Evolutionary conservation across 2,797 vertebrate species (phyloP).

Genomic region (Sebastes itinus): DNA sequence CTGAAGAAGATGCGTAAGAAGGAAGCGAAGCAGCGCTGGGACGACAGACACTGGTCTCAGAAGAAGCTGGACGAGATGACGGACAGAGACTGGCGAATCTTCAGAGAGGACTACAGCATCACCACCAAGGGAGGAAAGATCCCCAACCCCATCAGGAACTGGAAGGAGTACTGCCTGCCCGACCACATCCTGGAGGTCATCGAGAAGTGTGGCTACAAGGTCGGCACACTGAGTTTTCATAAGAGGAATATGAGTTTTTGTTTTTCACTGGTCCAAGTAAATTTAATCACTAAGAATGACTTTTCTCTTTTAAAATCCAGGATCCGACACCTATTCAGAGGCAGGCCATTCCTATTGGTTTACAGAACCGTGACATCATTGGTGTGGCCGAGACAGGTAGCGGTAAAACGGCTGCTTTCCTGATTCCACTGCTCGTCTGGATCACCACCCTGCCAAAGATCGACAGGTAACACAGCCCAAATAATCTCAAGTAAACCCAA

Average conservation of each 20-base stretch:
- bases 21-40: conserved; percentile 98
- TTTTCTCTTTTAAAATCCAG: conserved; percentile 67
- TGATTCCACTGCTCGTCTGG: conserved; percentile 96
- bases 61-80: conserved; percentile 99
- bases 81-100: conserved; percentile 98
- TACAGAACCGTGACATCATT: conserved; percentile 98
- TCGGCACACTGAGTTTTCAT: conserved; percentile 46
- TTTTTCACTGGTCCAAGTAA: background rate
- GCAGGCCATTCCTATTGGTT: conserved; percentile 97
- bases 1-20: conserved; percentile 97
- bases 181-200: conserved; percentile 97
- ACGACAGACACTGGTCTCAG: conserved; percentile 98
- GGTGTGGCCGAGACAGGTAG: conserved; percentile 97
- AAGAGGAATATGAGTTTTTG: background rate
- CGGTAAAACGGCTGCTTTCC: conserved; percentile 97
- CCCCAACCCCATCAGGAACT: conserved; percentile 97
- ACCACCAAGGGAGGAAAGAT: conserved; percentile 99
- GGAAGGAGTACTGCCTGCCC: conserved; percentile 95
- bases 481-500: background rate
- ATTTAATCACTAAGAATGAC: background rate
- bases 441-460: conserved; percentile 98
- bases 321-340: conserved; percentile 98
- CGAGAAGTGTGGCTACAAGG: conserved; percentile 98
- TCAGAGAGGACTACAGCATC: conserved; percentile 98
- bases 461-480: conserved; percentile 84